phyloP scores from a whole-genome alignment of 2,888 invertebrate species.

The Sisyra nigra region DNA sequence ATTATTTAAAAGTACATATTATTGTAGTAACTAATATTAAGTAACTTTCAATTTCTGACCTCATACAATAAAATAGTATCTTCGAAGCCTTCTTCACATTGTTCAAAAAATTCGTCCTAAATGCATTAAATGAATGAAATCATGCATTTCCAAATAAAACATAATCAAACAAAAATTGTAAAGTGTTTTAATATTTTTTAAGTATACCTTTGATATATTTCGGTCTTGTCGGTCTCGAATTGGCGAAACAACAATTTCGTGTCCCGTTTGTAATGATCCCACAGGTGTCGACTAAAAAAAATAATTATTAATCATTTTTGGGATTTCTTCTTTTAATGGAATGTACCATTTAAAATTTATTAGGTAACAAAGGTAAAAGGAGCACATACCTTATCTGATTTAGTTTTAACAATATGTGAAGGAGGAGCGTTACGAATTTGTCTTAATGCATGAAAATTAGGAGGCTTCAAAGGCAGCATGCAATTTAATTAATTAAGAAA shows the following conservation, averaged over 20 bases:
- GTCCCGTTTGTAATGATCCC: conserved; percentile 80
- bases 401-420: conserved; percentile 68
- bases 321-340: neutral
- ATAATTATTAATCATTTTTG: conserved; percentile 1
- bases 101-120: conserved; percentile 19
- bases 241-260: conserved; percentile 81
- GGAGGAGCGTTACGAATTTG: conserved; percentile 74
- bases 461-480: conserved; percentile 43
- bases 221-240: conserved; percentile 73
- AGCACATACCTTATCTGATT: conserved; percentile 66
- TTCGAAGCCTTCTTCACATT: conserved; percentile 21
- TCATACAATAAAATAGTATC: conserved; percentile 27
- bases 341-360: neutral
- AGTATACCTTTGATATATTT: conserved; percentile 35
- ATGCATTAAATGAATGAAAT: conserved; percentile 6
- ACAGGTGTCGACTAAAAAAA: conserved; percentile 69
- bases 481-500: conserved; percentile 20
- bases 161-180: conserved; percentile 2
- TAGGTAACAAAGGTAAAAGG: conserved; percentile 2
- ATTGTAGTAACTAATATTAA: neutral
- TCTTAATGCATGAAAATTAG: conserved; percentile 62
- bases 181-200: neutral
- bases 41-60: conserved; percentile 22
- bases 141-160: conserved; percentile 7
- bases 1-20: neutral